phyloP scores from a whole-genome alignment of 2,888 invertebrate genomes.

The Limnephilus marmoratus region DNA sequence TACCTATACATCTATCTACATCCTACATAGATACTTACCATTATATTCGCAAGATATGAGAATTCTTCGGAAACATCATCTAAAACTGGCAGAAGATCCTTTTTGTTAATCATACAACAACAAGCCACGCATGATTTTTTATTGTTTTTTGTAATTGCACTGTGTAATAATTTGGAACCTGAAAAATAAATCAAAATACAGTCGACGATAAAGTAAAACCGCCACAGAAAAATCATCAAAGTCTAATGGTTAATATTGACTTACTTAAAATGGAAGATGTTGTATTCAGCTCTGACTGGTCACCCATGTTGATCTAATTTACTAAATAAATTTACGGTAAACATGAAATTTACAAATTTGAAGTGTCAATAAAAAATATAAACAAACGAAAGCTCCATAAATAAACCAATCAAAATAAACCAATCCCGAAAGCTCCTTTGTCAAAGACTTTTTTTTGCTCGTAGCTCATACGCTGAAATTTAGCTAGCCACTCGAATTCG shows the following conservation, averaged over 20 bases:
- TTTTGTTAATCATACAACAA: not conserved
- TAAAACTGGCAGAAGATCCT: not conserved
- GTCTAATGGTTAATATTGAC: not conserved
- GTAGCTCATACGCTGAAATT: not conserved
- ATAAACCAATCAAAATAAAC: no score
- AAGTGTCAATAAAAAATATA: slow-evolving; percentile 5
- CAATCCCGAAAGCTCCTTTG: not conserved
- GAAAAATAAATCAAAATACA: not conserved
- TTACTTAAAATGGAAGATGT: not conserved
- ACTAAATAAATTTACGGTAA: not conserved
- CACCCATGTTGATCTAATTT: not conserved
- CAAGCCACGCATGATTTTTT: slow-evolving; percentile 30
- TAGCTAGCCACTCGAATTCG: not conserved
- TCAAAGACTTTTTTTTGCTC: not conserved
- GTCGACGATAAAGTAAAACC: not conserved
- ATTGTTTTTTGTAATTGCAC: not conserved
- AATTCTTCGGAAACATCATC: slow-evolving; percentile 38
- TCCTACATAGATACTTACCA: not conserved
- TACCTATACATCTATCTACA: not conserved
- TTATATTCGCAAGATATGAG: slow-evolving; percentile 39
- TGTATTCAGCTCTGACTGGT: not conserved
- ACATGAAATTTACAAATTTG: slow-evolving; percentile 15
- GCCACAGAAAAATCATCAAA: not conserved
- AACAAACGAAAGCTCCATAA: not conserved
- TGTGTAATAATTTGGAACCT: slow-evolving; percentile 8